phyloP scores from a whole-genome alignment of 2,888 invertebrate species.

The Octonoba sinensis region DNA sequence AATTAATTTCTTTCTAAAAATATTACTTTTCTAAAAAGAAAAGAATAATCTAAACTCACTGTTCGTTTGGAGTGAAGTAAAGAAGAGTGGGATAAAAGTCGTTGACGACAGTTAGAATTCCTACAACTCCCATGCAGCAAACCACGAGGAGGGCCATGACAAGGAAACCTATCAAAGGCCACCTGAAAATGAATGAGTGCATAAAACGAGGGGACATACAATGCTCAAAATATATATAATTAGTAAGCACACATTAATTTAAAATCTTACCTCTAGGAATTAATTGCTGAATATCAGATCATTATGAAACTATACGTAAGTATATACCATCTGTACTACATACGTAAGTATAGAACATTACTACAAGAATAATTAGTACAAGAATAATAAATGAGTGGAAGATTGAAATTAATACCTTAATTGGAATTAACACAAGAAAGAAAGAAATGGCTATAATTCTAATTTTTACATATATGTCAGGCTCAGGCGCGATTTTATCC shows the following conservation, averaged over 20 bases:
- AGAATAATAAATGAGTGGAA: no score
- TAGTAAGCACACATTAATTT: background rate
- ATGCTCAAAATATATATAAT: background rate
- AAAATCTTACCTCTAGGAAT: background rate
- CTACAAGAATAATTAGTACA: no score
- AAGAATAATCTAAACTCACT: slow-evolving; percentile 41
- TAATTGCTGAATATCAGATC: background rate
- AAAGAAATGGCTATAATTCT: no score
- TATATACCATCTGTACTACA: no score
- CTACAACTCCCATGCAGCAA: slow-evolving; percentile 43
- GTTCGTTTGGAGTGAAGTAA: slow-evolving; percentile 63
- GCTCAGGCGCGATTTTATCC: no score
- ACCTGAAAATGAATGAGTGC: slow-evolving; percentile 13
- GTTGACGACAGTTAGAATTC: slow-evolving; percentile 35
- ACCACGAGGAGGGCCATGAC: slow-evolving; percentile 52
- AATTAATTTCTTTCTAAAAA: no score
- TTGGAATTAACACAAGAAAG: no score
- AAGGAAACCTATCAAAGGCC: slow-evolving; percentile 49
- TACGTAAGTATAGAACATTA: no score
- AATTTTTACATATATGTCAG: no score
- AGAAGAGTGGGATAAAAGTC: slow-evolving; percentile 62
- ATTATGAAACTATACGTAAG: no score
- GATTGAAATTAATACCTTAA: no score
- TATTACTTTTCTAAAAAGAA: no score
- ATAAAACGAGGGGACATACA: background rate